phyloP scores from a whole-genome alignment of 1,140 invertebrate species.

The Halyomorpha halys region DNA sequence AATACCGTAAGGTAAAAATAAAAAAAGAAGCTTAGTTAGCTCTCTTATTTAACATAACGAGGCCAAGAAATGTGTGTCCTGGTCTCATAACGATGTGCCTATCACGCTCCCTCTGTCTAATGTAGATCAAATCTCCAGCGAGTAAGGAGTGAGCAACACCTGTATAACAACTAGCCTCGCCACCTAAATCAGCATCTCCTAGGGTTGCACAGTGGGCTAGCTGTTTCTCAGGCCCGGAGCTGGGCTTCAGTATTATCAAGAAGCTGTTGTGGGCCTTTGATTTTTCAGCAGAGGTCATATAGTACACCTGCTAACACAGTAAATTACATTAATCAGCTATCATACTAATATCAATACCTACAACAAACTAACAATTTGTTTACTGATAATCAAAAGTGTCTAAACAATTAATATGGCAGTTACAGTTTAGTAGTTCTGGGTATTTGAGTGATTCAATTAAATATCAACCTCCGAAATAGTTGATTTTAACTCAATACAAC shows the following conservation, averaged over 20 bases:
- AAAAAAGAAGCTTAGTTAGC: too few species aligned
- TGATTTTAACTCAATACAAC: too few species aligned
- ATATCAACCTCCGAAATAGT: too few species aligned
- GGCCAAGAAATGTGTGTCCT: constrained; percentile 22
- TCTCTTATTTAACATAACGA: neutral
- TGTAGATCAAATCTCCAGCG: neutral
- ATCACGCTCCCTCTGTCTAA: constrained; percentile 18
- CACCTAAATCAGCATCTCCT: neutral
- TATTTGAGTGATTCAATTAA: too few species aligned
- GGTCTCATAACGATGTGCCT: constrained; percentile 20
- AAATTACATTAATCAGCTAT: neutral
- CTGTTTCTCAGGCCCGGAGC: neutral
- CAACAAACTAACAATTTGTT: too few species aligned
- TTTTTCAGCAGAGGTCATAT: neutral
- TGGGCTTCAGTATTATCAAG: constrained; percentile 3
- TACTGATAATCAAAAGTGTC: too few species aligned
- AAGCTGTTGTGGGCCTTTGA: constrained; percentile 3
- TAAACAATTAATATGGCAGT: too few species aligned
- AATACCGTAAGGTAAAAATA: too few species aligned
- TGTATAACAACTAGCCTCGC: constrained; percentile 19
- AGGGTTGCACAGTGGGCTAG: neutral
- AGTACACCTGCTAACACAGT: constrained; percentile 18
- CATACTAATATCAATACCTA: neutral
- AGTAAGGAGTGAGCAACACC: constrained; percentile 2
- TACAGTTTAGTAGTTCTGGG: too few species aligned